These are phyloP conservation scores for Athripsodes cinereus DNA, from an alignment of 2,888 invertebrate species.

Conservation along the genomic window DNA sequence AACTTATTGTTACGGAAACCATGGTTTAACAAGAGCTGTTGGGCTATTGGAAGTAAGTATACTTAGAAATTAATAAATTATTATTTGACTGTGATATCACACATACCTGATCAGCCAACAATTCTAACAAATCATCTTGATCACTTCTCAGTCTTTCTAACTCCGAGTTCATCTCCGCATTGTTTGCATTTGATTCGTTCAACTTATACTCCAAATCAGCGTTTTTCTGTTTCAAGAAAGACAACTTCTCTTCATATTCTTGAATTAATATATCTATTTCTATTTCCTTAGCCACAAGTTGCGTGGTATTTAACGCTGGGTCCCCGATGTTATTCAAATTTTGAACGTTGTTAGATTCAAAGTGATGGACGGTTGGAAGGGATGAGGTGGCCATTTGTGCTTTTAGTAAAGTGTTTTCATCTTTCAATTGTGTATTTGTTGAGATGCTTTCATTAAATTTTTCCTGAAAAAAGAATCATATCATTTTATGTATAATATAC, in stretches of 20 bases:
- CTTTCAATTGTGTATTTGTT: conserved; percentile 69
- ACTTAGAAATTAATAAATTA: not conserved
- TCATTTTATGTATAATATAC: too few species aligned
- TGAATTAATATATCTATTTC: conserved; percentile 19
- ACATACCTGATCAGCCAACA: conserved; percentile 82
- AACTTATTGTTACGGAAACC: too few species aligned
- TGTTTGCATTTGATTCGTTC: conserved; percentile 33
- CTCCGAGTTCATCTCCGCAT: conserved; percentile 42
- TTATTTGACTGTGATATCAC: not conserved
- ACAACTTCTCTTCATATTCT: conserved; percentile 27
- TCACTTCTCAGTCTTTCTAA: conserved; percentile 70
- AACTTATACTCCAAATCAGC: conserved; percentile 34
- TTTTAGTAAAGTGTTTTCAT: conserved; percentile 81
- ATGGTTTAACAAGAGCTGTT: too few species aligned
- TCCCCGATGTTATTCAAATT: conserved; percentile 14
- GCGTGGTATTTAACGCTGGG: conserved; percentile 2
- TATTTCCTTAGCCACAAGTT: conserved; percentile 17
- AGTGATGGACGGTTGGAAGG: conserved; percentile 3
- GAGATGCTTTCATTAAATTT: conserved; percentile 62
- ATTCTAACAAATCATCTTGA: conserved; percentile 86
- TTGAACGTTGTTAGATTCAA: not conserved
- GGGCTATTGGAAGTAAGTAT: too few species aligned
- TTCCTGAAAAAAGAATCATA: conserved; percentile 33
- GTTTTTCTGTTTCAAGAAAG: conserved; percentile 35
- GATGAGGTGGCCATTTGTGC: conserved; percentile 56